Evolutionary conservation across 53 echinoderm and acorn worm species (phyloP).

Genomic region (Hippasteria phrygiana): DNA sequence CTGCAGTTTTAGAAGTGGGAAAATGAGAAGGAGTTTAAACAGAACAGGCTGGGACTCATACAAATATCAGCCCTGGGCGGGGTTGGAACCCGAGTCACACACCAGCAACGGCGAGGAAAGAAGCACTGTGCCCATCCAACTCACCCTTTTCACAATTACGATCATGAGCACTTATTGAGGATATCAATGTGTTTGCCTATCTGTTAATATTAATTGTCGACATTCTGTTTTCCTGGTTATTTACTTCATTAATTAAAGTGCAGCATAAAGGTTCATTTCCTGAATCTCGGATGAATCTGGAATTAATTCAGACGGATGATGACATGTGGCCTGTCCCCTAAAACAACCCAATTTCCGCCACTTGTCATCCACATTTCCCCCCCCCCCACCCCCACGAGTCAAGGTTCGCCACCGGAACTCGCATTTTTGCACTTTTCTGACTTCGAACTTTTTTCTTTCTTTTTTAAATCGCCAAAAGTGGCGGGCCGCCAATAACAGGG

Average conservation of each 20-base stretch:
- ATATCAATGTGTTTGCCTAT: not conserved
- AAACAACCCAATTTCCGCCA: not conserved
- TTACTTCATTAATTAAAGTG: not conserved
- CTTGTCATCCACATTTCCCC: not conserved
- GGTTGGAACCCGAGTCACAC: no score
- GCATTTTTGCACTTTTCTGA: no score
- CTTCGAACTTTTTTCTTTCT: not conserved
- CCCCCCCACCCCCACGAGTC: not conserved
- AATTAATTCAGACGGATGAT: not conserved
- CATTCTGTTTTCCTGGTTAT: not conserved
- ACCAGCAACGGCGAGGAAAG: no score
- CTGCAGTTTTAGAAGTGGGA: no score
- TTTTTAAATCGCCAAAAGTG: no score
- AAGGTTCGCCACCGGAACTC: not conserved
- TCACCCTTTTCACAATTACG: no score
- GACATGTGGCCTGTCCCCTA: no score
- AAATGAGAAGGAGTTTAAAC: no score
- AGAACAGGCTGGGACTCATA: no score
- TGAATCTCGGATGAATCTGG: not conserved
- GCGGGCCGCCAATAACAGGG: no score
- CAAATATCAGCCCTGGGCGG: no score
- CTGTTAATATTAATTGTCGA: not conserved
- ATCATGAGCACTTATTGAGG: not conserved
- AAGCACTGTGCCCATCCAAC: no score
- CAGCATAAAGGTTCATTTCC: conserved; percentile 1